A percentile compares a stretch with the other conserved stretches of the same genome.
phyloP scores from a whole-genome alignment of 2,888 invertebrate genomes.

The Scrobipalpa atriplicella region DNA sequence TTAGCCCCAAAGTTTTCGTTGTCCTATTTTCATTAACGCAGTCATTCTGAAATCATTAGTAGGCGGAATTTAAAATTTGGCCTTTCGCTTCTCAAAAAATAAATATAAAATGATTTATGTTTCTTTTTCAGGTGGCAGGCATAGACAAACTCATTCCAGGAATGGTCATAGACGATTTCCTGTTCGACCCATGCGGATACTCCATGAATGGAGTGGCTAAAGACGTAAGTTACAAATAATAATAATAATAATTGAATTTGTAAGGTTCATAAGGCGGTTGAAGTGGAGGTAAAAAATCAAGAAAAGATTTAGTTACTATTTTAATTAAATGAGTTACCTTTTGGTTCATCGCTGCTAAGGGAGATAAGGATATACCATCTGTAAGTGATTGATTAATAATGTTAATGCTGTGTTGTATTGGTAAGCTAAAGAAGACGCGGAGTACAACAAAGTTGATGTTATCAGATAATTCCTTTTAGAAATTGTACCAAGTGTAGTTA shows the following conservation, averaged over 20 bases:
- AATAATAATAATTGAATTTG: not conserved
- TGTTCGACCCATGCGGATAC: constrained; percentile 99
- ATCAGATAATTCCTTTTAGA: not conserved
- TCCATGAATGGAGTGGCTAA: constrained; percentile 99
- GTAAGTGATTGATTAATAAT: constrained; percentile 57
- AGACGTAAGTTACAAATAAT: constrained; percentile 86
- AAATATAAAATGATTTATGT: constrained; percentile 5
- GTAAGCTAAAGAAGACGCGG: too few species aligned
- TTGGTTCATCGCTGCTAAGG: constrained; percentile 56
- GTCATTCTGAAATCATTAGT: too few species aligned
- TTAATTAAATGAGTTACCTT: not conserved
- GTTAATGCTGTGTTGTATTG: not conserved
- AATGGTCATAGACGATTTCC: constrained; percentile 97
- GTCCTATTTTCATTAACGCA: too few species aligned
- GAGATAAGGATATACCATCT: constrained; percentile 71
- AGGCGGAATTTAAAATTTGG: too few species aligned
- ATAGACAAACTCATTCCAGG: constrained; percentile 97
- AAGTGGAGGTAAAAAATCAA: too few species aligned
- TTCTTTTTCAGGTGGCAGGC: constrained; percentile 89
- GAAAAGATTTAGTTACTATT: too few species aligned
- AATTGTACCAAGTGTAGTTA: not conserved
- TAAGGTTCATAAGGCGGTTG: too few species aligned
- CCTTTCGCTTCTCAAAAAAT: not conserved
- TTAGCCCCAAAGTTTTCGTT: too few species aligned
- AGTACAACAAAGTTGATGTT: too few species aligned